Evolutionary conservation across 2,797 vertebrate genomes (phyloP).

Genomic region (Spinibarbus caldwelli): DNA sequence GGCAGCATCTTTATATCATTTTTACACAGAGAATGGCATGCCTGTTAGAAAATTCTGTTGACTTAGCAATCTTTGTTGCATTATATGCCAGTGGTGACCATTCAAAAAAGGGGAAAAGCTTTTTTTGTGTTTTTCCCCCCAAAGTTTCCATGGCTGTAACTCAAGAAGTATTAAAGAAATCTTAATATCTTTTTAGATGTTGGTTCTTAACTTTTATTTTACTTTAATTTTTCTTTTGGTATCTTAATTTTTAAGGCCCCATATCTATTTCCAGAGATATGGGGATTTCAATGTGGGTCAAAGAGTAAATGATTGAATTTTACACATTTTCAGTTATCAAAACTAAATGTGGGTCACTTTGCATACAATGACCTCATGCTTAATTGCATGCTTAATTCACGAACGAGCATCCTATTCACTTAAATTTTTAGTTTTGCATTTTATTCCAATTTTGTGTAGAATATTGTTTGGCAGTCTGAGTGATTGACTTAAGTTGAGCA

Average conservation of each 20-base stretch:
- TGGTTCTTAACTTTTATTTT: not conserved
- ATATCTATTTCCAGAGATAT: not conserved
- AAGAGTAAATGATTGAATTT: not conserved
- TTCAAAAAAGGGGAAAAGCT: not conserved
- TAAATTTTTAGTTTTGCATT: not conserved
- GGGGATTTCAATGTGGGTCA: not conserved
- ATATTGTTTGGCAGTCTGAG: not conserved
- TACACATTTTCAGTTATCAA: not conserved
- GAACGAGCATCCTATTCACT: not conserved
- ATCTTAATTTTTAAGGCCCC: not conserved
- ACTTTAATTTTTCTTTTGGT: not conserved
- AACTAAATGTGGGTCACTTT: not conserved
- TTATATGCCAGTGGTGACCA: not conserved
- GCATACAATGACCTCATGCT: not conserved
- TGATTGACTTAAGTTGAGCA: not conserved
- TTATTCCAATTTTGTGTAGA: not conserved
- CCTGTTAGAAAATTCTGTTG: not conserved
- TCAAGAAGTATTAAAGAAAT: not conserved
- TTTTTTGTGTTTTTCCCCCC: not conserved
- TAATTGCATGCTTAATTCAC: not conserved
- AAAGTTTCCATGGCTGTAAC: not conserved
- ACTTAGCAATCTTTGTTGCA: not conserved
- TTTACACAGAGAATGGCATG: not conserved
- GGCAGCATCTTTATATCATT: not conserved
- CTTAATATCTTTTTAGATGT: no score